Evolutionary conservation across 2,113 vertebrate species (phyloP).

Genomic region (Craseonycteris thonglongyai): DNA sequence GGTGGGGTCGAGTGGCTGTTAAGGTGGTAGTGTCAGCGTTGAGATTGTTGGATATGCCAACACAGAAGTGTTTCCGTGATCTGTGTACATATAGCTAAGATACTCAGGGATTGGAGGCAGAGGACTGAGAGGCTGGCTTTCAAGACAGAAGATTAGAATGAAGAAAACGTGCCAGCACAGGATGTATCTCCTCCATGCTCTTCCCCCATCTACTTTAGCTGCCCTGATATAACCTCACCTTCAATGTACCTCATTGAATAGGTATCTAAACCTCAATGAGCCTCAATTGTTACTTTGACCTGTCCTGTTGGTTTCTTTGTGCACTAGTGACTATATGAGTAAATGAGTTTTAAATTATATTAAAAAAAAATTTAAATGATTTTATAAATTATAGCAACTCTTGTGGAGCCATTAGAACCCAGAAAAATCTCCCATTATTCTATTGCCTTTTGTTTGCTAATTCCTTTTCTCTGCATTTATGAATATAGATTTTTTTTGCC

Average conservation of each 20-base stretch:
- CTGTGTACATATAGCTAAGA: neutral
- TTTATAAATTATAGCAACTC: neutral
- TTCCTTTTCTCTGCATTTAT: neutral
- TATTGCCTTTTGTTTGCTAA: neutral
- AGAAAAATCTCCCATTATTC: neutral
- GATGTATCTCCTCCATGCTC: neutral
- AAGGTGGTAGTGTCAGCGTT: neutral
- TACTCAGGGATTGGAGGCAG: neutral
- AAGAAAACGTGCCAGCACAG: neutral
- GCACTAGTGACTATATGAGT: neutral
- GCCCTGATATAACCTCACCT: neutral
- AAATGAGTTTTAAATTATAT: no score
- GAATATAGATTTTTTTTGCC: neutral
- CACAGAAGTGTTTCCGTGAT: neutral
- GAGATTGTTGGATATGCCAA: neutral
- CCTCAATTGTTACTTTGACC: neutral
- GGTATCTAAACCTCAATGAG: neutral
- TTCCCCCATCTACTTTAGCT: fast-evolving
- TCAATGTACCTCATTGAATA: neutral
- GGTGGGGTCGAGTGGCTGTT: fast-evolving
- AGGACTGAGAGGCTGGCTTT: neutral
- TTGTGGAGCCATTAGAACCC: neutral
- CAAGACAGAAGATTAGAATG: neutral
- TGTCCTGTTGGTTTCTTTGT: neutral
- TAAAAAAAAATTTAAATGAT: no score